Percentiles rank a stretch among this genome's conserved stretches.
These are phyloP conservation scores for Corythornis madagascariensis DNA, from an alignment of 2,113 vertebrate genomes.

Conservation along the genomic window DNA sequence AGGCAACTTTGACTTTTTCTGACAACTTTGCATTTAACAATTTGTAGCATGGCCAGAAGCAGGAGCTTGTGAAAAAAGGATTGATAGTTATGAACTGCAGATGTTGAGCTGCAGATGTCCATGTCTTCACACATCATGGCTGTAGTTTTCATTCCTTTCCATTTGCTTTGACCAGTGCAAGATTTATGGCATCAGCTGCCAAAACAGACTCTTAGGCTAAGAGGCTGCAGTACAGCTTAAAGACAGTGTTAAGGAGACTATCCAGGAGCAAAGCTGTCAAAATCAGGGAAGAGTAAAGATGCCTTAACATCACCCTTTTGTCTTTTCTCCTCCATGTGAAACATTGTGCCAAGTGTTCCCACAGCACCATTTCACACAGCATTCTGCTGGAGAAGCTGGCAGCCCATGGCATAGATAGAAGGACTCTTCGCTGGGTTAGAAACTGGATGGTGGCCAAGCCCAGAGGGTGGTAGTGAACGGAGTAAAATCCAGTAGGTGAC, in stretches of 20 bases:
- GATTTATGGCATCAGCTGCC: background rate
- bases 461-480: too few relatives aligned
- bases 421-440: too few relatives aligned
- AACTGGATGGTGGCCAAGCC: too few relatives aligned
- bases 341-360: background rate
- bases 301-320: background rate
- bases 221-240: background rate
- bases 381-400: too few relatives aligned
- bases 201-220: background rate
- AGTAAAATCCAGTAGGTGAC: too few relatives aligned
- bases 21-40: background rate
- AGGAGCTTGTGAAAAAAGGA: background rate
- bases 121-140: background rate
- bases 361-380: too few relatives aligned
- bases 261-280: background rate
- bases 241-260: background rate
- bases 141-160: background rate
- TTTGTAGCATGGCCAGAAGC: background rate
- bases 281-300: background rate
- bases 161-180: background rate
- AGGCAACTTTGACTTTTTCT: background rate
- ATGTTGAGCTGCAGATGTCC: background rate
- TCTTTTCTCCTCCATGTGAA: background rate
- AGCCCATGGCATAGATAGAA: too few relatives aligned
- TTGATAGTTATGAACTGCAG: background rate